Conservation (phyloP, 2,888 invertebrate genomes). For the Hedychridium roseum region DNA sequence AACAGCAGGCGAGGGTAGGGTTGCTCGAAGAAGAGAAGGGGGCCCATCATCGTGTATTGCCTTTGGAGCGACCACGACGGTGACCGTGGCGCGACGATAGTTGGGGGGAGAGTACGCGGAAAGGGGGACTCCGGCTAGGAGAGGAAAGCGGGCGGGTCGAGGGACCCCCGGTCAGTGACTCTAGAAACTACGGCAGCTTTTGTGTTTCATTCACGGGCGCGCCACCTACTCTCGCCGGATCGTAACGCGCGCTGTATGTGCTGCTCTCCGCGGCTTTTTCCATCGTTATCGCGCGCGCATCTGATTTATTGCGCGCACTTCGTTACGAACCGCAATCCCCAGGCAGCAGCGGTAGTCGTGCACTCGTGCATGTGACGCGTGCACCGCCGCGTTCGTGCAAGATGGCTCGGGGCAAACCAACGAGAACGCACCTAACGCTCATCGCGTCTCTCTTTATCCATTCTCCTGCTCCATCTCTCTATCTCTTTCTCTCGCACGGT, state of each 20-base stretch:
- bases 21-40: too few species aligned
- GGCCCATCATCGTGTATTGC: too few species aligned
- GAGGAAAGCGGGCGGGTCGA: constrained; percentile 16
- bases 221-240: constrained; percentile 45
- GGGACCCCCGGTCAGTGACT: constrained; percentile 65
- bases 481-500: too few species aligned
- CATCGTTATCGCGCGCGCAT: constrained; percentile 28
- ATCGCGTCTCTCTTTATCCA: too few species aligned
- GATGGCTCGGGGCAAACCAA: too few species aligned
- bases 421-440: too few species aligned
- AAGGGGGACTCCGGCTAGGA: not conserved
- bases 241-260: constrained; percentile 20
- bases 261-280: constrained; percentile 21
- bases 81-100: constrained; percentile 23
- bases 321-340: too few species aligned
- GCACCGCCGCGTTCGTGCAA: constrained; percentile 3
- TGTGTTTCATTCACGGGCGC: constrained; percentile 53
- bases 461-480: too few species aligned
- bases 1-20: constrained; percentile 6
- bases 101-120: constrained; percentile 1
- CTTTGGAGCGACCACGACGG: constrained; percentile 27
- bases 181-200: constrained; percentile 53
- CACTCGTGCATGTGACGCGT: not conserved
- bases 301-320: constrained; percentile 29
- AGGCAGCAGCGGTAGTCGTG: too few species aligned